These are phyloP conservation scores for Anarhynchus alexandrinus DNA, from an alignment of 2,113 vertebrate species.

Conservation along the genomic window DNA sequence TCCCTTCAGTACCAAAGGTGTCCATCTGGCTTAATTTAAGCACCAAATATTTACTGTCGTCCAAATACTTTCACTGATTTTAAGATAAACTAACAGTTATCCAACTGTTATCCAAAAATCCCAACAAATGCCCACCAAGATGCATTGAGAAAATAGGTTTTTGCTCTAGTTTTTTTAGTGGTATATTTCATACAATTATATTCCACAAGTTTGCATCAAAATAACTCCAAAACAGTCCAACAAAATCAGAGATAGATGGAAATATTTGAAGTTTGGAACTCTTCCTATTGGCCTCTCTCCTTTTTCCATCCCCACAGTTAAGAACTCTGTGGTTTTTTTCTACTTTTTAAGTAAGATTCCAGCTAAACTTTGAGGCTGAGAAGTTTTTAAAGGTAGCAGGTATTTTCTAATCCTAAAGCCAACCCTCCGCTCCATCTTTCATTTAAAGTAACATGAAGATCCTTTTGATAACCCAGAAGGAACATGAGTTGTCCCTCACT, in stretches of 20 bases:
- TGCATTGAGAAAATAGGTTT: neutral
- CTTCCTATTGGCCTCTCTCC: neutral
- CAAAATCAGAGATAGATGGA: neutral
- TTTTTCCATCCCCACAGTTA: neutral
- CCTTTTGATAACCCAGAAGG: neutral
- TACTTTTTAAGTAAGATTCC: neutral
- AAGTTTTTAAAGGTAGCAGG: neutral
- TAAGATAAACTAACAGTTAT: neutral
- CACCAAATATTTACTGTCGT: neutral
- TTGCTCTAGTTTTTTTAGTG: neutral
- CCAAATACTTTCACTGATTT: neutral
- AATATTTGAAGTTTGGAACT: neutral
- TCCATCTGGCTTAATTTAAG: neutral
- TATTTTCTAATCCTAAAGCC: neutral
- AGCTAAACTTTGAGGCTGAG: neutral
- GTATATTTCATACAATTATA: neutral
- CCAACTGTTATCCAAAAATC: neutral
- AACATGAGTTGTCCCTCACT: neutral
- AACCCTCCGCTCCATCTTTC: neutral
- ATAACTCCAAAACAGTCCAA: neutral
- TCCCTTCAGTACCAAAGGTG: neutral
- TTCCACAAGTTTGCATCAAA: neutral
- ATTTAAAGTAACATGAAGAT: neutral
- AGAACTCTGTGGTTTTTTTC: fast-evolving
- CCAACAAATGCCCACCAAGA: neutral